These are phyloP conservation scores for Congeria kusceri DNA, from an alignment of 2,888 invertebrate species.

Conservation along the genomic window DNA sequence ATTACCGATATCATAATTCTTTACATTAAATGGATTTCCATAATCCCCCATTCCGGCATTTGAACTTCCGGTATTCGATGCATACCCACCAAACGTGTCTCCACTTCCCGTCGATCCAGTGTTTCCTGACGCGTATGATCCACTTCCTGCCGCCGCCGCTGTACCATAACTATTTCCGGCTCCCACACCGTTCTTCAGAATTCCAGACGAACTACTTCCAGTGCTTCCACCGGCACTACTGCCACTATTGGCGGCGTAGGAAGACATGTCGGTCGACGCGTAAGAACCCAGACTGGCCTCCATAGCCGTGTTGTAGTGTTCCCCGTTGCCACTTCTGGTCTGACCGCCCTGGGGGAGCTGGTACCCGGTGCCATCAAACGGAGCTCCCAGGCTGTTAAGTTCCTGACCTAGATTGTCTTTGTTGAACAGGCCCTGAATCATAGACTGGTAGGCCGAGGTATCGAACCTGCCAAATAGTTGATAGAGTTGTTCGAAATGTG, in stretches of 20 bases:
- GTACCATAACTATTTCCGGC: background rate
- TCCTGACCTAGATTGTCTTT: conserved; percentile 34
- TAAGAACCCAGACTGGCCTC: conserved; percentile 52
- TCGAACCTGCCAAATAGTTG: conserved; percentile 35
- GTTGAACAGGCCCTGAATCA: conserved; percentile 53
- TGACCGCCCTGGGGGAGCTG: conserved; percentile 5
- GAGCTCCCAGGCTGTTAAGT: conserved; percentile 27
- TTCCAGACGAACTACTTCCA: background rate
- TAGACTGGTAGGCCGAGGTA: conserved; percentile 52
- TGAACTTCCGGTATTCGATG: conserved; percentile 11
- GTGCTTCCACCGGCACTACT: conserved; percentile 6
- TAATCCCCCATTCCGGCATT: background rate
- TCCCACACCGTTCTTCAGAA: conserved; percentile 9
- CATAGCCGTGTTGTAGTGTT: conserved; percentile 38
- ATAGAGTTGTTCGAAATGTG: too few species aligned
- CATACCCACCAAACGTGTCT: background rate
- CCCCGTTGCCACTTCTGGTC: conserved; percentile 6
- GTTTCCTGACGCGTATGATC: conserved; percentile 1
- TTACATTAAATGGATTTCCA: conserved; percentile 22
- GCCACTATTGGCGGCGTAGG: conserved; percentile 24
- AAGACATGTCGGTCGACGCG: conserved; percentile 45
- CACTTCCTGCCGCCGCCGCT: background rate
- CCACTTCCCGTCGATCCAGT: conserved; percentile 1
- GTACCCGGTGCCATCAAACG: conserved; percentile 45
- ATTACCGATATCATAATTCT: conserved; percentile 18